Base-by-base conservation (phyloP, 2,888 invertebrate genomes). In the Morpho helenor region DNA sequence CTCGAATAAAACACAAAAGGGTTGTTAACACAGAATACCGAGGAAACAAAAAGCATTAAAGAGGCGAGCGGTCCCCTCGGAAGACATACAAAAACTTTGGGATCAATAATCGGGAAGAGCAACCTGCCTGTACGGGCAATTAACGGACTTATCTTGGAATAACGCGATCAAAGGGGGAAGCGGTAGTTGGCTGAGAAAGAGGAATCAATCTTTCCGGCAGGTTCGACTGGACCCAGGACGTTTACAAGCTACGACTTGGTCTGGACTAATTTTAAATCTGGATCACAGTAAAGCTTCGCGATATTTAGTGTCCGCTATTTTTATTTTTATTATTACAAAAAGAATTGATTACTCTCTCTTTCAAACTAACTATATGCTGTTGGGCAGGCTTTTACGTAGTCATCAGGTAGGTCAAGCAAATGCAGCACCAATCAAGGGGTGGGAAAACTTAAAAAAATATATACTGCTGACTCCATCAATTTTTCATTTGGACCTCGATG, bases 71-170 rank as follows among this genome's bases (percentile, higher is more conserved):
- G 71, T 69, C 70, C 73, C 64, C 62, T 69, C 71, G 69, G 82
- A 86, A 86, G 84, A 84, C 85, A 81, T 80, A 86, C 84, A 86
- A 85, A 75, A 87, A 82, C 78, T 86, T 80, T 64, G 71, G 63
- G 83, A 84, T 85, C 85, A 80, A 85, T 83, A 84, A 78, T 78
- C 74, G 73, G 75, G 72, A 60, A 56, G 60, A 84, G 77, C 84
- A 82, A 87, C 85, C 86, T 86, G 83, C 71, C 74, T 76, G 79
- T 79, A 75, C 72, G 74, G 82, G 76, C 87, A 88, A 87, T 88
- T 87, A 88, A 80, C 80, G 76, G 82, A 80, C 81, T 86, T 84
- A 87, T 85, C 85, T 82, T 73, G 80, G 77, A 79, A 79, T 81
- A 81, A 80, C 81, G 80, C 76, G 82, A 86, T 85, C 84, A 81